Percentiles rank a stretch among this genome's conserved stretches.
phyloP scores from a whole-genome alignment of 2,113 vertebrate genomes.

The Chaenocephalus aceratus region DNA sequence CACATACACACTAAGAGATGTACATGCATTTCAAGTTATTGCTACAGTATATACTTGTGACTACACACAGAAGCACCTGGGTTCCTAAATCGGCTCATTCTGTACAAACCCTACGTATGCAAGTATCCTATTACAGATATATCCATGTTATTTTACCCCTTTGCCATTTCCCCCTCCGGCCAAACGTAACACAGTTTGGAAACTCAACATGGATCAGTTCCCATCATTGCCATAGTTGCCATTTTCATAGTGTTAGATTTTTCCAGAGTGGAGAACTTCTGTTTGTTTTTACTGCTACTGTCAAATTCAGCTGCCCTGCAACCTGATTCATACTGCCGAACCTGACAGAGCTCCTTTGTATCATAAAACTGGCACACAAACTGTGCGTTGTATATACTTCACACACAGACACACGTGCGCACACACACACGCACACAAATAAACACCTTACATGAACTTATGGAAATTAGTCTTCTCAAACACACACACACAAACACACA shows the following conservation, averaged over 20 bases:
- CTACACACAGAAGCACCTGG: conserved; percentile 55
- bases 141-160: conserved; percentile 75
- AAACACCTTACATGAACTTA: conserved; percentile 16
- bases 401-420: conserved; percentile 13
- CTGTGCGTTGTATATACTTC: conserved; percentile 7
- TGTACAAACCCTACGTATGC: conserved; percentile 41
- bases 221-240: conserved; percentile 77
- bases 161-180: conserved; percentile 63
- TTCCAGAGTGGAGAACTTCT: conserved; percentile 76
- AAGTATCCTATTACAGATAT: conserved; percentile 67
- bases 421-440: conserved; percentile 2
- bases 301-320: conserved; percentile 69
- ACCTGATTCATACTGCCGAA: conserved; percentile 59
- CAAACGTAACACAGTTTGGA: conserved; percentile 76
- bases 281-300: conserved; percentile 80
- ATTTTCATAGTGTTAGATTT: conserved; percentile 74
- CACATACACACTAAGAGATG: not conserved
- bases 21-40: conserved; percentile 7
- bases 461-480: conserved; percentile 40
- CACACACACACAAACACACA: conserved; percentile 3
- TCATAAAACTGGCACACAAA: conserved; percentile 42
- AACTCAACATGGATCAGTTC: conserved; percentile 74
- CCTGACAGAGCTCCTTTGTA: conserved; percentile 73
- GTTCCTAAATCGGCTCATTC: conserved; percentile 56
- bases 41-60: conserved; percentile 15